These are phyloP conservation scores for Drosophila hydei DNA, from an alignment of 1,140 invertebrate species.

Conservation along the genomic window DNA sequence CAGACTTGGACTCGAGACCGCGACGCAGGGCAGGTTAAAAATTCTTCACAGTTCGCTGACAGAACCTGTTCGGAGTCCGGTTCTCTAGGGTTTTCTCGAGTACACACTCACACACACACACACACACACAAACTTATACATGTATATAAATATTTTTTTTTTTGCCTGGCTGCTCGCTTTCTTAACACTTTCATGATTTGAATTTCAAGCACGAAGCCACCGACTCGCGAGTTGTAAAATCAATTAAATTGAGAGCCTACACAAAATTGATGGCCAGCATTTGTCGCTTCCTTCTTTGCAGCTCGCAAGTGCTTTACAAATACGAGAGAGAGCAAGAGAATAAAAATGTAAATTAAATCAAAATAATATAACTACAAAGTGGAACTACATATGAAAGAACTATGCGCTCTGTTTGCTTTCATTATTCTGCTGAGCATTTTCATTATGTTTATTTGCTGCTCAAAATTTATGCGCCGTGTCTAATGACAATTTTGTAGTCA, in stretches of 20 bases:
- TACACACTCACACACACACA: no score
- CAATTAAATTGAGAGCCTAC: constrained; percentile 67
- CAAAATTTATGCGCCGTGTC: constrained; percentile 74
- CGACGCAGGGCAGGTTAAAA: constrained; percentile 61
- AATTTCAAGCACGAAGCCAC: constrained; percentile 47
- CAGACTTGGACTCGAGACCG: constrained; percentile 9
- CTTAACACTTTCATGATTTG: constrained; percentile 79
- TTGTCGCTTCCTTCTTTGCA: constrained; percentile 24
- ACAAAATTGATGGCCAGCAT: constrained; percentile 41
- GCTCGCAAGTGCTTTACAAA: constrained; percentile 57
- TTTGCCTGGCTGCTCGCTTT: constrained; percentile 46
- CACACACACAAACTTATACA: not conserved
- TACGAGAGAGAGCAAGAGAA: constrained; percentile 15
- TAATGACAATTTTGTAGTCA: constrained; percentile 78
- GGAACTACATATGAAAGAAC: constrained; percentile 10
- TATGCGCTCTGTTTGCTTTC: constrained; percentile 61
- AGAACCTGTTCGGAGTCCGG: constrained; percentile 70
- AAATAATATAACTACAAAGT: not conserved
- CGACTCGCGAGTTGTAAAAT: constrained; percentile 49
- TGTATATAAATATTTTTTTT: constrained; percentile 7
- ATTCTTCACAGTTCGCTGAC: constrained; percentile 78
- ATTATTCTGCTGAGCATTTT: constrained; percentile 16
- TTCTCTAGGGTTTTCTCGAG: constrained; percentile 39
- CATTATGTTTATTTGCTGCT: constrained; percentile 5
- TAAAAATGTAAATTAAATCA: constrained; percentile 11